Evolutionary conservation across 35 echinoderm and acorn worm genomes (phyloP).

Genomic region (Nesometra sesokonis): DNA sequence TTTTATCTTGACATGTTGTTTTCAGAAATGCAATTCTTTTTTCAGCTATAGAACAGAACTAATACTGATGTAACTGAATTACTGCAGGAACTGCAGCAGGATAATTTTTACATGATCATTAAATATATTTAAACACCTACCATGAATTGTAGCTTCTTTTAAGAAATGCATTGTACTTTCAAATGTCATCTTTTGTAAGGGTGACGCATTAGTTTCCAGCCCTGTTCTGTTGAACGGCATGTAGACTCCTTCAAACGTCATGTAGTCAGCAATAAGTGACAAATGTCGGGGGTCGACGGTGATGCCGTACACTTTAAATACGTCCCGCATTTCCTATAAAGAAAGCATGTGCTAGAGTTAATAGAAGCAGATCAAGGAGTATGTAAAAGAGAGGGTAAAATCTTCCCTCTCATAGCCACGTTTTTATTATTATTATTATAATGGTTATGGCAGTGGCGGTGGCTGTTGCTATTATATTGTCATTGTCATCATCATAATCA

Average conservation of each 20-base stretch:
- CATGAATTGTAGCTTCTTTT: conserved; percentile 71
- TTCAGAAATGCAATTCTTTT: too few relatives aligned
- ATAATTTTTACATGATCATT: too few relatives aligned
- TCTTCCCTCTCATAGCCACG: not conserved
- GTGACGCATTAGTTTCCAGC: conserved; percentile 78
- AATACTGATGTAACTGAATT: too few relatives aligned
- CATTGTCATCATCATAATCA: too few relatives aligned
- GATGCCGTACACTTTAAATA: conserved; percentile 93
- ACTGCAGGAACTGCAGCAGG: too few relatives aligned
- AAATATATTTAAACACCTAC: conserved; percentile 19
- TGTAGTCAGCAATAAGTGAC: conserved; percentile 84
- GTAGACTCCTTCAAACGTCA: conserved; percentile 91
- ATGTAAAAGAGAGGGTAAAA: not conserved
- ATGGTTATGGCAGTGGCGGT: too few relatives aligned
- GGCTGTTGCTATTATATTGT: too few relatives aligned
- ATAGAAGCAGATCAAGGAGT: not conserved
- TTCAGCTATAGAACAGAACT: too few relatives aligned
- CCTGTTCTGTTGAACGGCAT: conserved; percentile 82
- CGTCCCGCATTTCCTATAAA: conserved; percentile 66
- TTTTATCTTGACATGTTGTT: too few relatives aligned
- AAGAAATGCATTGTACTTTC: conserved; percentile 77
- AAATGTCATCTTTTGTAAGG: conserved; percentile 95
- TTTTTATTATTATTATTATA: too few relatives aligned
- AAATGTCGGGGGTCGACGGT: conserved; percentile 73
- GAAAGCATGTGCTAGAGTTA: not conserved